Evolutionary conservation across 2,888 invertebrate genomes (phyloP), one percentile per base, ranked within the genome.

Genomic region (Platycheirus albimanus): DNA sequence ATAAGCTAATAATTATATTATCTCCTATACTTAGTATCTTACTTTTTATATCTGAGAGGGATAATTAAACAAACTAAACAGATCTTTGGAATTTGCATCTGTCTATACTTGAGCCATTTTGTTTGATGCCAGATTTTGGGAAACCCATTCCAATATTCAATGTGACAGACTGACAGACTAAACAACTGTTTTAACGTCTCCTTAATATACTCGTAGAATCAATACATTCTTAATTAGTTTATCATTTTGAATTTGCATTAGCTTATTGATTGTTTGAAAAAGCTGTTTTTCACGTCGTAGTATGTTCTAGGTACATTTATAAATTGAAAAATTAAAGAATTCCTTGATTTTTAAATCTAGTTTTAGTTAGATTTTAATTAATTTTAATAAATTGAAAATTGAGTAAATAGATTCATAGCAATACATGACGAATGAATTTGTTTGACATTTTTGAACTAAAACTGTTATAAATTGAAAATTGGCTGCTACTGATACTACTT

Each of bases 101-200:
- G 64, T 17, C 15, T 54, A n/a, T n/a, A 54, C 54, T 61, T 54
- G 11, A 13, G 33, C 20, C 28, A 15, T 38, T 19, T 15, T 67
- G 0, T 19, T 13, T 41, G 28, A 8, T 51, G 11, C 17, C 56
- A 56, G 56, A 56, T 76, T 70, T 63, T 38, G 76, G 76, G 43
- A 77, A 77, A 77, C 41, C 61, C 45, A 30, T 13, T 13, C 61
- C 45, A 28, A n/a, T n/a, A 28, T 13, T 61, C 33, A 33, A 17
- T 10, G n/a, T n/a, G n/a, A n/a, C n/a, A 47, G 36, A 64, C 54
- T 36, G 5, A 24, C 24, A 24, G n/a, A 3, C 5, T 24, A 4
- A 63, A 67, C 67, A 76, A 61, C 45, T 76, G 75, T 61, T 76
- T 19, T 15, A 8, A 36, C 15, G 13, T 38, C 38, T 24, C 5